These are phyloP conservation scores for Equus quagga DNA, from an alignment of 2,113 vertebrate species.

Conservation along the genomic window DNA sequence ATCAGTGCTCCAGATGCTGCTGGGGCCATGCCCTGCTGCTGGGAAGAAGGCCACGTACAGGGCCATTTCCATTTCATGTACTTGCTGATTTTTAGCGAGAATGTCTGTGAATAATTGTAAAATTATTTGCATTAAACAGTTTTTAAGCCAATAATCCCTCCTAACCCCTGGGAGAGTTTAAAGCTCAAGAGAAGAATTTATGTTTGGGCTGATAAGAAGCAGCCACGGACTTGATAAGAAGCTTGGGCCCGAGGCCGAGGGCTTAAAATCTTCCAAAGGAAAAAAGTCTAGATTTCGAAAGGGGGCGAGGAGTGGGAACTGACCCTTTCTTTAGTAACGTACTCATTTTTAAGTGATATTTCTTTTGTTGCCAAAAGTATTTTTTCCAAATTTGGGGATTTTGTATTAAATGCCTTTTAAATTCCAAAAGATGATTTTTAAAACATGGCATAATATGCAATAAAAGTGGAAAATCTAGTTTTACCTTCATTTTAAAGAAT, in stretches of 20 bases:
- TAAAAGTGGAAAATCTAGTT: background rate
- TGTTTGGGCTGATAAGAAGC: background rate
- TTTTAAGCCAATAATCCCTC: background rate
- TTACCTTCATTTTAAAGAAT: constrained; percentile 27
- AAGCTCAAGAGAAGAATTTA: background rate
- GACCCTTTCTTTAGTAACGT: background rate
- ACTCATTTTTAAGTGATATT: background rate
- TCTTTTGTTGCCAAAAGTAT: background rate
- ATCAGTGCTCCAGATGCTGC: background rate
- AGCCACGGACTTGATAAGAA: background rate
- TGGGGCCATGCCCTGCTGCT: background rate
- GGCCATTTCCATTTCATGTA: background rate
- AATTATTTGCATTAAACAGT: background rate
- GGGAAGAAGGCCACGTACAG: background rate
- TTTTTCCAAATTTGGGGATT: background rate
- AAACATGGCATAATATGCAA: background rate
- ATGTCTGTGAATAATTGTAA: background rate
- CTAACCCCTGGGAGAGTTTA: background rate
- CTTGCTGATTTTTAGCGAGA: background rate
- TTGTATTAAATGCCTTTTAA: background rate
- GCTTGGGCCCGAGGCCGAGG: background rate
- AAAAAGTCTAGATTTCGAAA: background rate
- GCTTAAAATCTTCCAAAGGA: background rate
- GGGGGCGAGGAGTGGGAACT: background rate
- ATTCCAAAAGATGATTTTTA: background rate